Evolutionary conservation across 1,140 invertebrate species (phyloP), one percentile per base, ranked within the genome.

Genomic region (Vanessa tameamea): DNA sequence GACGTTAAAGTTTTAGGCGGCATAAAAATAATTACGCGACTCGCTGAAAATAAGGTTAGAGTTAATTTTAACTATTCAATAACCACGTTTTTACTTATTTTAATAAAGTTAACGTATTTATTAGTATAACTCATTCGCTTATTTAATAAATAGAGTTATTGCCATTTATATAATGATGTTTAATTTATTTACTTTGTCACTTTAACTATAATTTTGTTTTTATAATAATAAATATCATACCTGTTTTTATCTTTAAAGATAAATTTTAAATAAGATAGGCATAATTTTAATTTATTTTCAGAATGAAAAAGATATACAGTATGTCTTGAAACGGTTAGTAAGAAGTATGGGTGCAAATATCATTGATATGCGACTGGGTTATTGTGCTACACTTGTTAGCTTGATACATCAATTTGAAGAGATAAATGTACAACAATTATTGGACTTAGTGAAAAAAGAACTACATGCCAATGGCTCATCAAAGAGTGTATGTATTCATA

Each of bases 301-400:
- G 93, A 92, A 89, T 81, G 91, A 92, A 69, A 93, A 92, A 81
- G 90, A 91, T 71, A 80, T 93, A 53, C 79, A 92, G 43, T 92
- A 92, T 82, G 84, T 78, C 9, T 74, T 92, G n/a, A 89, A 88
- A 72, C 81, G 90, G 65, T 75, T 91, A 47, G 80, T 92, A 12
- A 76, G 90, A 69, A 92, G 89, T 77, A 73, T 92, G 14, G 90
- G 89, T n/a, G 90, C 90, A 11, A 92, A 90, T 76, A 64, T 85
- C 5, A 82, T 87, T 13, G 87, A 90, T 0, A 78, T 85, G 69
- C 80, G 90, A 48, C 80, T 81, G 47, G 90, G 88, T 12, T 88
- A 92, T 72, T 92, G 87, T 78, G 87, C 87, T 1, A 84, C 87
- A 26, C 80, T 92, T 14, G 88, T 90, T 1, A 76, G 76, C 48